These are phyloP conservation scores for Motacilla alba DNA, from an alignment of 2,113 vertebrate species.

Conservation along the genomic window DNA sequence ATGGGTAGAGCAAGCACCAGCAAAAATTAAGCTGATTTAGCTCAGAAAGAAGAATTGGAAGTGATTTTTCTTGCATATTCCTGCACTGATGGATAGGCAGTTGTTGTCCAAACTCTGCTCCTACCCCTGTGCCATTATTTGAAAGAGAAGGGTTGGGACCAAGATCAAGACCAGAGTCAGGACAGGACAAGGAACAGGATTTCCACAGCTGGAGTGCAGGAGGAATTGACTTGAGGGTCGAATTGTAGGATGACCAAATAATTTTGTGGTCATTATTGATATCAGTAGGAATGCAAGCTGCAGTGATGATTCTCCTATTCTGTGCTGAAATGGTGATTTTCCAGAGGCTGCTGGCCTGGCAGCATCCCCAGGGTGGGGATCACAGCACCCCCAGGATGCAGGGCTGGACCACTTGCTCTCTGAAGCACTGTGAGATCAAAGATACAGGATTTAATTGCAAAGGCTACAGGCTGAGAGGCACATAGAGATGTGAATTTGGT, in stretches of 20 bases:
- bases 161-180: not conserved
- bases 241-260: not conserved
- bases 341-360: not conserved
- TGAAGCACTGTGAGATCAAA: not conserved
- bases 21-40: not conserved
- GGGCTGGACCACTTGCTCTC: not conserved
- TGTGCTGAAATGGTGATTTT: not conserved
- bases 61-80: not conserved
- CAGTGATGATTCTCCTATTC: not conserved
- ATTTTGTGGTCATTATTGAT: not conserved
- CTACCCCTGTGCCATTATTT: not conserved
- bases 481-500: not conserved
- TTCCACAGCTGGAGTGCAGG: not conserved
- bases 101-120: not conserved
- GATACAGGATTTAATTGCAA: not conserved
- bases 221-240: not conserved
- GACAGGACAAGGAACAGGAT: not conserved
- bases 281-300: not conserved
- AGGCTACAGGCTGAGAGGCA: not conserved
- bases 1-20: not conserved
- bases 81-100: not conserved
- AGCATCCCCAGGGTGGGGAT: not conserved
- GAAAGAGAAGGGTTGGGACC: not conserved
- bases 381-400: not conserved
- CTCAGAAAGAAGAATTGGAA: not conserved